These are phyloP conservation scores for Sardina pilchardus DNA, from an alignment of 2,113 vertebrate genomes.

Conservation along the genomic window DNA sequence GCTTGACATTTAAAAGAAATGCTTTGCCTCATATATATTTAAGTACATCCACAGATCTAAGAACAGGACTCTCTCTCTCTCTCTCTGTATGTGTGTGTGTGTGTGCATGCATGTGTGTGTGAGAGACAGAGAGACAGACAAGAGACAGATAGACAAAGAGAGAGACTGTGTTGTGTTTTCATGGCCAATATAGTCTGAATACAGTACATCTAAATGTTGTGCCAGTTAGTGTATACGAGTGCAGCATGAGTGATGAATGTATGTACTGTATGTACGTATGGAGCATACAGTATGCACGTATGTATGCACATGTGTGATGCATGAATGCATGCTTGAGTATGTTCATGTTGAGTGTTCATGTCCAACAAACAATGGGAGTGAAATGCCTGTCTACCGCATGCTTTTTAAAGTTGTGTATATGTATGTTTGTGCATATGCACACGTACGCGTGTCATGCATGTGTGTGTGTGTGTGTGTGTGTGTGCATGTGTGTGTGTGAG, in stretches of 20 bases:
- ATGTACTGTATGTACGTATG: not conserved
- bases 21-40: not conserved
- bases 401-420: not conserved
- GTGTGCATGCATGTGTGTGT: not conserved
- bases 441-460: not conserved
- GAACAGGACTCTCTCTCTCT: not conserved
- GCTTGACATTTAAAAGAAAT: not conserved
- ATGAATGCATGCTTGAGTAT: not conserved
- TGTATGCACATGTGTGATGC: slow-evolving; percentile 12
- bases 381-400: not conserved
- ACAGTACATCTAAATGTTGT: not conserved
- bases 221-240: not conserved
- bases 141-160: too few relatives aligned
- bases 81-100: not conserved
- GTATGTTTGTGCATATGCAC: not conserved
- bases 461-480: not conserved
- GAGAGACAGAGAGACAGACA: too few relatives aligned
- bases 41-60: not conserved
- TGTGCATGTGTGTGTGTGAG: not conserved
- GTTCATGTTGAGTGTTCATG: slow-evolving; percentile 9
- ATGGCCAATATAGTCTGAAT: too few relatives aligned
- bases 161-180: too few relatives aligned
- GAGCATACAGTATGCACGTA: too few relatives aligned
- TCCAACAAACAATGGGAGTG: not conserved
- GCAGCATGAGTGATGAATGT: not conserved